phyloP scores from a whole-genome alignment of 2,113 vertebrate genomes.

The Cisticola juncidis region DNA sequence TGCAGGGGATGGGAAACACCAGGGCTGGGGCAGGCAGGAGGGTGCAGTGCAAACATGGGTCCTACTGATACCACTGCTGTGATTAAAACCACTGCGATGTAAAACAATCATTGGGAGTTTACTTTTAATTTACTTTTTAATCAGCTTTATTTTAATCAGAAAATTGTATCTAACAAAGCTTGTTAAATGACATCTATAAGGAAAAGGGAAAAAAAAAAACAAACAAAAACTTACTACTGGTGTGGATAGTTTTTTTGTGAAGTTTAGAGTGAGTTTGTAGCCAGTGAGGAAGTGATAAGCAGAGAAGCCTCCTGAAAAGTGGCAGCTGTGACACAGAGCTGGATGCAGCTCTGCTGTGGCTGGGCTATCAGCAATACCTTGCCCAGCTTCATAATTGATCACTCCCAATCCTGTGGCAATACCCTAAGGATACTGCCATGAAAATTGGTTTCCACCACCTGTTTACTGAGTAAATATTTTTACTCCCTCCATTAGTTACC shows the following conservation, averaged over 20 bases:
- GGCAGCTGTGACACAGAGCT: neutral
- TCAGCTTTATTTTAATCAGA: slow-evolving; percentile 76
- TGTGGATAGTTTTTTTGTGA: slow-evolving; percentile 6
- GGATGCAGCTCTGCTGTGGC: neutral
- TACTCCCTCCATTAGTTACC: neutral
- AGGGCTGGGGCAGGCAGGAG: neutral
- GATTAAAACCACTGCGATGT: slow-evolving; percentile 34
- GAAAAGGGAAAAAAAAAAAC: neutral
- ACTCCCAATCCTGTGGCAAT: neutral
- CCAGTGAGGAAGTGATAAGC: neutral
- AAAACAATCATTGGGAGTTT: slow-evolving; percentile 66
- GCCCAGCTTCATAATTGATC: neutral
- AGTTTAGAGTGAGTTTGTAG: neutral
- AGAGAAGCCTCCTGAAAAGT: neutral
- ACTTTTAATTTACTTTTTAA: slow-evolving; percentile 77
- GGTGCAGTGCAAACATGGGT: slow-evolving; percentile 25
- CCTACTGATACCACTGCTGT: slow-evolving; percentile 4
- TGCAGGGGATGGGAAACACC: neutral
- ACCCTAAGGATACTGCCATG: neutral
- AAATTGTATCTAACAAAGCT: slow-evolving; percentile 68
- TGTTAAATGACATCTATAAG: slow-evolving; percentile 54
- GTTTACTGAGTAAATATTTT: neutral
- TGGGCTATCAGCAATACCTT: neutral
- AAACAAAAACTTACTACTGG: neutral
- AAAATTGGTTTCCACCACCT: neutral